A percentile compares a stretch with the other conserved stretches of the same genome.
Conservation (phyloP, 2,797 vertebrate genomes). For the Labroides dimidiatus region DNA sequence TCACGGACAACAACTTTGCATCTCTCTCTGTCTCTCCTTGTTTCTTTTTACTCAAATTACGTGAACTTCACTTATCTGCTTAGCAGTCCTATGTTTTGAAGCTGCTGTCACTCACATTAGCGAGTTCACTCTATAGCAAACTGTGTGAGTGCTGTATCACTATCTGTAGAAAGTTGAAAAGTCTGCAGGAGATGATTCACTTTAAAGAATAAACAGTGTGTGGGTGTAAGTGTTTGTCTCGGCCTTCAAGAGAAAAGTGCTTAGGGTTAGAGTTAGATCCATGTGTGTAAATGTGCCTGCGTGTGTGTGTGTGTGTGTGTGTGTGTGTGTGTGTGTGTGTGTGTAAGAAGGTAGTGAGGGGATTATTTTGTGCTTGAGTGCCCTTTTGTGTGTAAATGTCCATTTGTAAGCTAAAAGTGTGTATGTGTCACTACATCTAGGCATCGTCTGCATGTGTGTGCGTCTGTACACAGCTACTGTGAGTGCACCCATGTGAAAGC, state of each 20-base stretch:
- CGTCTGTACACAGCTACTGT: conserved; percentile 46
- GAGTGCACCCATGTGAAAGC: conserved; percentile 56
- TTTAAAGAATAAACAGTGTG: conserved; percentile 40
- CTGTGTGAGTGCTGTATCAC: conserved; percentile 5
- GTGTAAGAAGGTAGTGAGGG: conserved; percentile 18
- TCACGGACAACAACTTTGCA: conserved; percentile 36
- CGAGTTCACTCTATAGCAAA: conserved; percentile 35
- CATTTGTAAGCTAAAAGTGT: conserved; percentile 54
- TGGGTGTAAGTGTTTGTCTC: conserved; percentile 38
- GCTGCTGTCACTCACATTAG: conserved; percentile 55
- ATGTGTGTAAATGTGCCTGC: not conserved
- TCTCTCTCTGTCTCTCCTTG: conserved; percentile 17
- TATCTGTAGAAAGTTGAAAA: conserved; percentile 45
- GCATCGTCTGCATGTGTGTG: conserved; percentile 22
- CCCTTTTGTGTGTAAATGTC: conserved; percentile 68
- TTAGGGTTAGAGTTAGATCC: conserved; percentile 50
- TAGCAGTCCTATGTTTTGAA: conserved; percentile 45
- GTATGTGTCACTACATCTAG: conserved; percentile 19
- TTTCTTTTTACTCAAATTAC: conserved; percentile 41
- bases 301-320: conserved; percentile 15
- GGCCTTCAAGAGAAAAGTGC: conserved; percentile 46
- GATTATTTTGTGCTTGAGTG: conserved; percentile 66
- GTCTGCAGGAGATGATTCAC: conserved; percentile 38
- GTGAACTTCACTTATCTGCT: conserved; percentile 38
- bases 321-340: conserved; percentile 27